These are phyloP conservation scores for Athalia cordata DNA, from an alignment of 2,888 invertebrate genomes.

Conservation along the genomic window DNA sequence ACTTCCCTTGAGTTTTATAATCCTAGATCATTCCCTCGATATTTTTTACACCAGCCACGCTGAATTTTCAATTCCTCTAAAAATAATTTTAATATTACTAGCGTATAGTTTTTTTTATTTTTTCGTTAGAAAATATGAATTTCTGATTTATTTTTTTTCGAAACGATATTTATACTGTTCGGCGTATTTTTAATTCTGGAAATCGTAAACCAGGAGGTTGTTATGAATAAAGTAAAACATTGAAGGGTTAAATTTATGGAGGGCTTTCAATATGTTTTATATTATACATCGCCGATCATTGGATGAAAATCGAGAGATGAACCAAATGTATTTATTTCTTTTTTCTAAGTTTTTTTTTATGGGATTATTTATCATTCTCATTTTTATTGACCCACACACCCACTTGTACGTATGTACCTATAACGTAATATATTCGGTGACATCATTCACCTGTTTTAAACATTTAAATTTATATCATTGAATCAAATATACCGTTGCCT, in stretches of 20 bases:
- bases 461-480: slow-evolving; percentile 36
- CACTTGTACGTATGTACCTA: not conserved
- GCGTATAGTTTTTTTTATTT: not conserved
- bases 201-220: not conserved
- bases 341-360: no score
- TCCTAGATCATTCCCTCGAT: no score
- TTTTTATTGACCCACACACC: no score
- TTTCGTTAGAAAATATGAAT: not conserved
- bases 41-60: no score
- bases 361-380: no score
- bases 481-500: slow-evolving; percentile 19
- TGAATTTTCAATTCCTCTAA: no score
- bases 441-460: slow-evolving; percentile 29
- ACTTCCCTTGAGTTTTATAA: no score
- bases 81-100: not conserved
- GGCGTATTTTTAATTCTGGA: not conserved
- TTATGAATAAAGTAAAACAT: slow-evolving; percentile 10
- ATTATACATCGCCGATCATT: not conserved
- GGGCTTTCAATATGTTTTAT: slow-evolving; percentile 6
- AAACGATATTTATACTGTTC: not conserved
- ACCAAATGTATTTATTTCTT: no score
- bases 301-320: no score
- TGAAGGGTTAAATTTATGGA: slow-evolving; percentile 10
- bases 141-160: not conserved
- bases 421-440: not conserved